Evolutionary conservation across 2,797 vertebrate genomes (phyloP), one percentile per base, ranked within the genome.

Genomic region (Telmatherina bonti): DNA sequence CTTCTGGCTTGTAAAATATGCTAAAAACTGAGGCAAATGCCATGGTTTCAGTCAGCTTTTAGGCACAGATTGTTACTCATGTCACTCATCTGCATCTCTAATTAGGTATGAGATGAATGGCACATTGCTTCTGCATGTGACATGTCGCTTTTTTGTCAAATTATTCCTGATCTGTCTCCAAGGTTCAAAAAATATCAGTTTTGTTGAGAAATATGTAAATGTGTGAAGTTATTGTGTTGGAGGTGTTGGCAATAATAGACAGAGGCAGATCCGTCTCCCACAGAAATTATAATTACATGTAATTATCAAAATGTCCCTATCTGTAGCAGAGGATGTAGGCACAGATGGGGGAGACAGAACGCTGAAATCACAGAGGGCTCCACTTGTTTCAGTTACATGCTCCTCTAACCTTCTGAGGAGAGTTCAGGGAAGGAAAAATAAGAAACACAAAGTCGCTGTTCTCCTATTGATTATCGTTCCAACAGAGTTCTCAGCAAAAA

Each of bases 201-300:
- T 92, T 92, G 89, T 90, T 70, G 87, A 90, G 87, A 92, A 93
- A 92, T 92, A 93, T 93, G 90, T 89, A 93, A 93, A 92, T 92
- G 90, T 75, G 83, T 88, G 89, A 86, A 86, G 89, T 90, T 90
- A 90, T 92, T 91, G 84, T 93, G 85, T 89, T 87, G 85, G 90
- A 92, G 91, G 91, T 93, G 90, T 89, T 84, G 82, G 91, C 89
- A 91, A 91, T 93, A 91, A 92, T 90, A 90, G 91, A 92, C 90
- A 90, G 88, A 90, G 89, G 90, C 90, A 91, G 91, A 91, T 91
- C 91, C 83, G 88, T 93, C 93, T 92, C 92, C 91, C 91, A 89
- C 90, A 90, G 91, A 90, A 93, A 92, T 91, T 91, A 90, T 93
- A 93, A 93, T 93, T 89, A 85, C 64, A 93, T 92, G 87, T 90